Conservation (phyloP, 2,888 invertebrate genomes). For the Galeruca laticollis region DNA sequence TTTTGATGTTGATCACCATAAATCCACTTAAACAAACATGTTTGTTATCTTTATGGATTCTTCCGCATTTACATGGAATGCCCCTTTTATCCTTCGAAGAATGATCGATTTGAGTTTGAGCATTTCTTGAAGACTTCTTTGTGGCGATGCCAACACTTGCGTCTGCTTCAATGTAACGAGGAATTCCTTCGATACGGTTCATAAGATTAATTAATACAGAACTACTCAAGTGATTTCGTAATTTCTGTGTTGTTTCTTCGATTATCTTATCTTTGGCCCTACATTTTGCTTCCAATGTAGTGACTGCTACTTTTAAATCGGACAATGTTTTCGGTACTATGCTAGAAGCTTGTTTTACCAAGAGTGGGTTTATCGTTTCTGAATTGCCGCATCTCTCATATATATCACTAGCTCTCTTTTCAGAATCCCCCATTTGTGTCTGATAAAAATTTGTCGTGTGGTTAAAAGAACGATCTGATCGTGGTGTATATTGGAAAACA, state of each 20-base stretch:
- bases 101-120: constrained; percentile 23
- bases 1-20: constrained; percentile 54
- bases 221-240: background rate
- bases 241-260: constrained; percentile 5
- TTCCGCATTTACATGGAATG: constrained; percentile 46
- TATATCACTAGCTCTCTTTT: background rate
- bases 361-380: background rate
- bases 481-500: background rate
- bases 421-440: too few species aligned
- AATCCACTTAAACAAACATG: constrained; percentile 50
- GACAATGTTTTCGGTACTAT: background rate
- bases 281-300: background rate
- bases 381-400: background rate
- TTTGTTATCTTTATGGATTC: constrained; percentile 44
- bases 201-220: background rate
- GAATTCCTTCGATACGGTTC: background rate
- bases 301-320: background rate
- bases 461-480: background rate
- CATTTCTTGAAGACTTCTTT: background rate
- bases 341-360: background rate
- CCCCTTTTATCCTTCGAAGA: constrained; percentile 14
- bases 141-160: background rate
- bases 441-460: background rate
- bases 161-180: background rate
- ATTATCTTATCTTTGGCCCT: constrained; percentile 5